Percentiles rank a stretch among this genome's conserved stretches.
phyloP scores from a whole-genome alignment of 1,140 invertebrate genomes.

The Platyscapa corneri region DNA sequence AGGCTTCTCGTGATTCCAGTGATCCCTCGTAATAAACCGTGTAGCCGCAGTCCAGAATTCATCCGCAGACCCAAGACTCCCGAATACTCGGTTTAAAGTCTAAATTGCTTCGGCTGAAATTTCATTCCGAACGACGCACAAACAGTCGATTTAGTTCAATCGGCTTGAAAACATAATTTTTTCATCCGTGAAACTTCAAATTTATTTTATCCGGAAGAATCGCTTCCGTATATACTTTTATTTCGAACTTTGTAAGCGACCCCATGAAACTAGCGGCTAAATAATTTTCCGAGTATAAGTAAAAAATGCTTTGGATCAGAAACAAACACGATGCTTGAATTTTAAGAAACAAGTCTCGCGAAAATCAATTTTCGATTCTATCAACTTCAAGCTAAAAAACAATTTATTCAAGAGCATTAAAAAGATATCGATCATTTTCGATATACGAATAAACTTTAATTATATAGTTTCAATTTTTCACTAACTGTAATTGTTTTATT shows the following conservation, averaged over 20 bases:
- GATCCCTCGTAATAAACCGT: slow-evolving; percentile 64
- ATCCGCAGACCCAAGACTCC: neutral
- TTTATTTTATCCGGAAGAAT: neutral
- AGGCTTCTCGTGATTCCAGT: slow-evolving; percentile 71
- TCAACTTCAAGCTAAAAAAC: too few relatives aligned
- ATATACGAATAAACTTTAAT: too few relatives aligned
- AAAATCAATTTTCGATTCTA: too few relatives aligned
- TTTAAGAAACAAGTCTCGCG: too few relatives aligned
- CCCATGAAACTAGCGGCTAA: neutral
- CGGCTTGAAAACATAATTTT: neutral
- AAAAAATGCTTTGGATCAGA: too few relatives aligned
- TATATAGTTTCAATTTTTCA: too few relatives aligned
- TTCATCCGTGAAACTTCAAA: neutral
- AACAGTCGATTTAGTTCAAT: neutral
- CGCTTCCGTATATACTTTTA: neutral
- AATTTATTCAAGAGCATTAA: too few relatives aligned
- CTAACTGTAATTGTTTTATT: too few relatives aligned
- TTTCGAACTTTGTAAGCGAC: neutral
- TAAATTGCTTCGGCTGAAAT: neutral
- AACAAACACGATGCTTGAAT: too few relatives aligned
- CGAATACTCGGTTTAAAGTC: neutral
- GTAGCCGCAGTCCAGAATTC: slow-evolving; percentile 55
- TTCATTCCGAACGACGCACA: neutral
- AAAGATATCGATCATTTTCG: too few relatives aligned
- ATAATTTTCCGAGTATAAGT: neutral